These are phyloP conservation scores for Luffia ferchaultella DNA, from an alignment of 2,888 invertebrate genomes.

Conservation along the genomic window DNA sequence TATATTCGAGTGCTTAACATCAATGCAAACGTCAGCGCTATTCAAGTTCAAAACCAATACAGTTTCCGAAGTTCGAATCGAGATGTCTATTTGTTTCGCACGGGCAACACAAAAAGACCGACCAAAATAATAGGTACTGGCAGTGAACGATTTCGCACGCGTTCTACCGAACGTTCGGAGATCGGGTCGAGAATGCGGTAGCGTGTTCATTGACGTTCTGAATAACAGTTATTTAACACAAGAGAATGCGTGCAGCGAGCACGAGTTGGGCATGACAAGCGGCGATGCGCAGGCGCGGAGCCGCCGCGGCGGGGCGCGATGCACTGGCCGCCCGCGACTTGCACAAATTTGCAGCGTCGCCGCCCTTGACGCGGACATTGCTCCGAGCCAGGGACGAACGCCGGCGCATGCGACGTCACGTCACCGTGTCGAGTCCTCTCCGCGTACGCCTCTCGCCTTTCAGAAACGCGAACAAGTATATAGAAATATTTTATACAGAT, in stretches of 20 bases:
- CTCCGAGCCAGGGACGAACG: constrained; percentile 61
- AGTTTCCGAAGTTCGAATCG: constrained; percentile 38
- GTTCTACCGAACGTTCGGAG: no score
- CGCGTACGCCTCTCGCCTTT: constrained; percentile 30
- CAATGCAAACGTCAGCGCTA: constrained; percentile 32
- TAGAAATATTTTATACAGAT: no score
- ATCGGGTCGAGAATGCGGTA: constrained; percentile 37
- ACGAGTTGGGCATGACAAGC: constrained; percentile 31
- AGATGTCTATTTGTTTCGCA: neutral
- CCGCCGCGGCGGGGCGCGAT: constrained; percentile 64
- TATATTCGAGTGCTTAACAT: no score
- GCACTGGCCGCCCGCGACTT: constrained; percentile 61
- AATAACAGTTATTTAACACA: constrained; percentile 60
- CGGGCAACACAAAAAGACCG: constrained; percentile 19
- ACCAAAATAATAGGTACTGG: constrained; percentile 31
- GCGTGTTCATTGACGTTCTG: constrained; percentile 57
- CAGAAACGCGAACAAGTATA: no score
- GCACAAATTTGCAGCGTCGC: constrained; percentile 65
- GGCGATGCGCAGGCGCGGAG: constrained; percentile 46
- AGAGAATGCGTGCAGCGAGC: constrained; percentile 30
- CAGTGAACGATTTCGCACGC: constrained; percentile 7
- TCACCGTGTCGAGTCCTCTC: constrained; percentile 50
- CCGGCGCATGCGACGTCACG: constrained; percentile 57
- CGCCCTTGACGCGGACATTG: constrained; percentile 68
- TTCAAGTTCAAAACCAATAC: constrained; percentile 46